Base-by-base conservation (phyloP, 2,888 invertebrate genomes). In the Xylota sylvarum region DNA sequence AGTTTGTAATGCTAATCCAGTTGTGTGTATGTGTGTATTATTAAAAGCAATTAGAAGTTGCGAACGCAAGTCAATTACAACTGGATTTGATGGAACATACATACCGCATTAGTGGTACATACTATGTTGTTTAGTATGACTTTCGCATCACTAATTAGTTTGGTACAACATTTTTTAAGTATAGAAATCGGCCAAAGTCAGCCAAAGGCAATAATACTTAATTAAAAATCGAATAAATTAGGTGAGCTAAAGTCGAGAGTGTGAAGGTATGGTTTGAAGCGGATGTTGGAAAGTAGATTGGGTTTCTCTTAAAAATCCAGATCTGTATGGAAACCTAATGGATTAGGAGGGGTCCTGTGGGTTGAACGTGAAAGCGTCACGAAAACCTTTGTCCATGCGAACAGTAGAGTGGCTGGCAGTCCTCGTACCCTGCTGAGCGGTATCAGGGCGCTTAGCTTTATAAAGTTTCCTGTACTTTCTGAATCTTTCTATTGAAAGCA, bases 21-120 rank as follows among this genome's bases (percentile, higher is more conserved):
- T 70, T 23, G 23, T 23, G 23, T 23, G 23, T 3, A 2, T 23
- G 23, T 65, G 52, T 72, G 43, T 64, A 35, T 76, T 70, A 77
- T 77, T 83, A 77, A 77, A 70, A 43, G 72, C 58, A 83, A 83
- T 83, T 83, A 77, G 58, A 72, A 37, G 82, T 72, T 83, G 65
- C 43, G 30, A 82, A 52, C 65, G 76, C 58, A 64, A 82, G 69
- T 70, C 81, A 56, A 76, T 82, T 81, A 17, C 56, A 23, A 40
- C 43, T 62, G 30, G 62, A 17, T 17, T 14, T 48, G 32, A 5
- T 40, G 60, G 2, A 30, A n/a, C 14, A n/a, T 55, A 14, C 48
- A 30, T 23, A 23, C 23, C 17, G 12, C 2, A 5, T n/a, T 19
- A 7, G n/a, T 62, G n/a, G 19, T 6, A 58, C 14, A n/a, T 2